phyloP scores from a whole-genome alignment of 2,113 vertebrate genomes.

The Myrmophylax atrothorax region DNA sequence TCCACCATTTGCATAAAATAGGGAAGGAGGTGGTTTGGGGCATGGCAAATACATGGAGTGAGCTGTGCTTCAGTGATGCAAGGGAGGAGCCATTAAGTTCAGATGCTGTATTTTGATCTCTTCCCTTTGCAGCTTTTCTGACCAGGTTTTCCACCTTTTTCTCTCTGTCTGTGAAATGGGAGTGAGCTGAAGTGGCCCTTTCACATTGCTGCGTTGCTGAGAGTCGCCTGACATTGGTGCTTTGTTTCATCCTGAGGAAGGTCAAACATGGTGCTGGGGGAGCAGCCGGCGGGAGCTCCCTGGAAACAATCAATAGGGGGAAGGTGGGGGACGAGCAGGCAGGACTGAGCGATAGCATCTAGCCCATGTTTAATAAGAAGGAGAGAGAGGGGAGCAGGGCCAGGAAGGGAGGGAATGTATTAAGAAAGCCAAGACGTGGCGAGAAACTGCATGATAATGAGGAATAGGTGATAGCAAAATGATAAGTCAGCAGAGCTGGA shows the following conservation, averaged over 20 bases:
- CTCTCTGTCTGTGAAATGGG: not conserved
- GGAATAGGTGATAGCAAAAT: constrained; percentile 28
- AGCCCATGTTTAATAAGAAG: constrained; percentile 28
- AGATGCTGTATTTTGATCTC: not conserved
- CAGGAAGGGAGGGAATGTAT: not conserved
- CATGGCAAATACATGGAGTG: not conserved
- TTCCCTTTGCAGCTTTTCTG: not conserved
- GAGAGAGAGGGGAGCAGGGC: not conserved
- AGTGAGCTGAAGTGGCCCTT: not conserved
- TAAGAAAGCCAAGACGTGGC: not conserved
- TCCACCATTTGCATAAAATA: not conserved
- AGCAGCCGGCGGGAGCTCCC: not conserved
- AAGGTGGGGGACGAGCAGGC: not conserved
- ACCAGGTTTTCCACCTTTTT: not conserved
- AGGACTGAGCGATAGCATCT: constrained; percentile 7
- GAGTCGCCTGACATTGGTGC: not conserved
- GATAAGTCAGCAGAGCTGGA: constrained; percentile 57
- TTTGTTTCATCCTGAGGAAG: not conserved
- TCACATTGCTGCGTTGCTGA: not conserved
- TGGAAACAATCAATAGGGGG: not conserved
- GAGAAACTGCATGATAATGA: constrained; percentile 30
- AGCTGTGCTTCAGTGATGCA: not conserved
- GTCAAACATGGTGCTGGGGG: not conserved
- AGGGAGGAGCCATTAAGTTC: not conserved
- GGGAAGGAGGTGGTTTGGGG: not conserved